Evolutionary conservation across 2,113 vertebrate genomes (phyloP).

Genomic region (Euleptes europaea): DNA sequence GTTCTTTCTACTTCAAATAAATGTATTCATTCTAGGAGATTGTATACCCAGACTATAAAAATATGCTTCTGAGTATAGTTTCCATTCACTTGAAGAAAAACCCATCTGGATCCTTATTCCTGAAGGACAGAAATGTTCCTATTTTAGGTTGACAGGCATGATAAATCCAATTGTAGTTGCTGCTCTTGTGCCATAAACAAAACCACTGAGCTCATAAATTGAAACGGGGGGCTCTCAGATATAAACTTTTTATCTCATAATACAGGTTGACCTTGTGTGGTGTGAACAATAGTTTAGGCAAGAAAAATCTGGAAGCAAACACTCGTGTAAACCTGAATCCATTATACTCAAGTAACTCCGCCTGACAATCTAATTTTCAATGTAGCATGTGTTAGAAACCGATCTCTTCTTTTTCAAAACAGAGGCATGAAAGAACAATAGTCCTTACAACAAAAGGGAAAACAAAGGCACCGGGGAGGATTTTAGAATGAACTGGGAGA

Average conservation of each 20-base stretch:
- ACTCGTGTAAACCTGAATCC: neutral
- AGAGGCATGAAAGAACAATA: neutral
- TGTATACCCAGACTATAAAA: neutral
- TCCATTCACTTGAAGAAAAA: neutral
- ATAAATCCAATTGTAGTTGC: neutral
- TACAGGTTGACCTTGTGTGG: neutral
- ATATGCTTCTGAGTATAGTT: neutral
- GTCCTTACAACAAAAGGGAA: neutral
- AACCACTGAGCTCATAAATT: neutral
- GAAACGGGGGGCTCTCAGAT: neutral
- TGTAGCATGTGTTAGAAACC: neutral
- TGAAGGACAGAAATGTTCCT: neutral
- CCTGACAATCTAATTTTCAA: neutral
- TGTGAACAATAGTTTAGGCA: neutral
- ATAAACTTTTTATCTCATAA: neutral
- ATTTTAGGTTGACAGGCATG: neutral
- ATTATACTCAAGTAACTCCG: neutral
- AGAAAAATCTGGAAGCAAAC: neutral
- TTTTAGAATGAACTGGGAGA: no score
- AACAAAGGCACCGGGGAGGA: conserved; percentile 1
- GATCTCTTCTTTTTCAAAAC: conserved; percentile 1
- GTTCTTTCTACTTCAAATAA: neutral
- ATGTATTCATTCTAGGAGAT: neutral
- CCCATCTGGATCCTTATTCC: neutral
- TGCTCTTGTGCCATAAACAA: conserved; percentile 12